A percentile compares a stretch with the other conserved stretches of the same genome.
These are phyloP conservation scores for Melieria crassipennis DNA, from an alignment of 2,888 invertebrate species.

Conservation along the genomic window DNA sequence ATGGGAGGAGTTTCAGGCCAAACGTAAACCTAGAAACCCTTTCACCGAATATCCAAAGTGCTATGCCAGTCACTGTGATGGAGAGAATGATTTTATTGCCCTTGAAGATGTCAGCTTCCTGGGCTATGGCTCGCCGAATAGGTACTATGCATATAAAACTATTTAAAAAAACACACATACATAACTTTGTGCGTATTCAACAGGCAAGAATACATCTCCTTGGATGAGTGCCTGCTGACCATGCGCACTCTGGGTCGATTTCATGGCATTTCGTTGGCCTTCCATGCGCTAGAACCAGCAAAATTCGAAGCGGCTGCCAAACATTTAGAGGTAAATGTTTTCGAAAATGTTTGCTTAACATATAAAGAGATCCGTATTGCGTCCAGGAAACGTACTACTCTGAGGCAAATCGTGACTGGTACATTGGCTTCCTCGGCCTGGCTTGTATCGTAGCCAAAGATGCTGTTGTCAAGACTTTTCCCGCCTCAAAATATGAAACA, in stretches of 20 bases:
- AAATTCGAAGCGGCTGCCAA: constrained; percentile 66
- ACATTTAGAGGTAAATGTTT: constrained; percentile 53
- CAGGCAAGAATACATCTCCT: constrained; percentile 68
- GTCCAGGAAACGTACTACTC: constrained; percentile 71
- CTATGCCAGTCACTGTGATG: constrained; percentile 67
- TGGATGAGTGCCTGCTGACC: constrained; percentile 67
- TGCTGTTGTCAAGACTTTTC: constrained; percentile 73
- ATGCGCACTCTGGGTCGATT: constrained; percentile 70
- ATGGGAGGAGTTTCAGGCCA: constrained; percentile 57
- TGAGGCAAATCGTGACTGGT: constrained; percentile 70
- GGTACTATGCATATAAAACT: constrained; percentile 45
- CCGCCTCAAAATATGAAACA: constrained; percentile 69
- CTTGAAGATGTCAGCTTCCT: constrained; percentile 69
- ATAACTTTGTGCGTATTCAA: background rate
- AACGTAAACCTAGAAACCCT: constrained; percentile 62
- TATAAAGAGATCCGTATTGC: background rate
- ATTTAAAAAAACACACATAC: constrained; percentile 41
- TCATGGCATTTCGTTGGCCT: constrained; percentile 71
- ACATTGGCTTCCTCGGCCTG: constrained; percentile 68
- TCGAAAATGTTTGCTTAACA: background rate
- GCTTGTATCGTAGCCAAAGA: constrained; percentile 70
- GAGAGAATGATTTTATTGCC: constrained; percentile 69
- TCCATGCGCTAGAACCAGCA: constrained; percentile 69
- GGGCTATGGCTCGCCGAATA: constrained; percentile 66
- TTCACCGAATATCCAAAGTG: constrained; percentile 68